Evolutionary conservation across 1,140 invertebrate species (phyloP), one percentile per base, ranked within the genome.

Genomic region (Fopius arisanus): DNA sequence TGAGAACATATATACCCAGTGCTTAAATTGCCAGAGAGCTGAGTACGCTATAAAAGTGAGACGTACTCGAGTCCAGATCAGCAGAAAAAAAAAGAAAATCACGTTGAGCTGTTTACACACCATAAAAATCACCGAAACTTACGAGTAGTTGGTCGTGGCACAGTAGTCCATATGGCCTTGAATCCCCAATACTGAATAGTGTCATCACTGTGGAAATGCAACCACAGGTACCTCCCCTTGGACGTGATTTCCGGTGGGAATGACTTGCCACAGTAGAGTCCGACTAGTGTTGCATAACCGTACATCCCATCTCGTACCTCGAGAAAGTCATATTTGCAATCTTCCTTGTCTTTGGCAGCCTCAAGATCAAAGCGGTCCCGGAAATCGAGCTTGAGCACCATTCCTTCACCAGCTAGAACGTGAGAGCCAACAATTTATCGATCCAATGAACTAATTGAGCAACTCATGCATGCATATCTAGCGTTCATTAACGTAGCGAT

Each of bases 241-340:
- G 94, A 96, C 28, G 90, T 91, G 74, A 96, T 91, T 80, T 93
- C 90, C 1, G 92, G 92, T 6, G 96, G 96, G 81, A 95, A 96
- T 67, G 91, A 89, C 19, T 90, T 89, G 37, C 95, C 95, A 79
- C 96, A 97, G 80, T 89, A 95, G 77, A 89, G 90, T 0, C 91
- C 91, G 59, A 94, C 81, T 7, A 90, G 85, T 37, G 89, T 89
- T n/a, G 94, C 94, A 86, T 94, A 96, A 0, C 95, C 95, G 78
- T 95, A 92, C n/a, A 92, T 91, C 0, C 96, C 96, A 80, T 97
- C 95, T 26, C 95, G 89, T 23, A 96, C 91, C 84, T 96, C 95
- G 41, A 97, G 87, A 86, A 90, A 95, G 87, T 97, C 96, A 86
- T 94, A 95, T 84, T 91, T 90, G 84, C 96, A 97, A 40, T 91